These are phyloP conservation scores for Eupithecia inturbata DNA, from an alignment of 2,888 invertebrate genomes.

Conservation along the genomic window DNA sequence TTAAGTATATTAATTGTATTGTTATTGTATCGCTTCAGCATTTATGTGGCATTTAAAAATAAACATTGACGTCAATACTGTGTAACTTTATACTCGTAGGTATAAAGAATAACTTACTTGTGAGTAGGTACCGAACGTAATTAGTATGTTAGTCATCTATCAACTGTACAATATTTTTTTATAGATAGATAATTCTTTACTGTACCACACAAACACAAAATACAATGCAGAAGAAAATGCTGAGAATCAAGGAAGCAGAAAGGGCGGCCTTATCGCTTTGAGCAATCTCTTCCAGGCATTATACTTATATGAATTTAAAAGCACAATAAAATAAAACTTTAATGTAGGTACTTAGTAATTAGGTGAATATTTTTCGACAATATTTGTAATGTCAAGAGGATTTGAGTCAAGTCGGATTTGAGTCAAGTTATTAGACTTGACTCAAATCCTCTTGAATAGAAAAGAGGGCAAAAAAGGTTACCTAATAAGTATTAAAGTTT, in stretches of 20 bases:
- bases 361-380: background rate
- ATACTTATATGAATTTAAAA: background rate
- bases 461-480: background rate
- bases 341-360: background rate
- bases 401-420: too few species aligned
- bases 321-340: background rate
- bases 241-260: too few species aligned
- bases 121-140: background rate
- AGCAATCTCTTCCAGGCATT: too few species aligned
- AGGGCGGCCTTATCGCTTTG: too few species aligned
- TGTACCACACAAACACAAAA: too few species aligned
- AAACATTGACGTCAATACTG: slow-evolving; percentile 14
- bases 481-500: background rate
- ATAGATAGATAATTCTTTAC: too few species aligned
- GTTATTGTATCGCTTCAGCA: background rate
- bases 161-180: background rate
- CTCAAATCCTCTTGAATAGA: background rate
- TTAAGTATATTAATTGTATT: background rate
- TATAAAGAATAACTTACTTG: background rate
- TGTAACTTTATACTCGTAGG: too few species aligned
- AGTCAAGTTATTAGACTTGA: too few species aligned
- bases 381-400: too few species aligned
- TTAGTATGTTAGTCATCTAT: background rate
- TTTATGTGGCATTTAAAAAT: too few species aligned
- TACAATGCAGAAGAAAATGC: too few species aligned